Percentiles rank a stretch among this genome's conserved stretches.
phyloP scores from a whole-genome alignment of 1,140 invertebrate species.

The Ostrea denselamellosa region DNA sequence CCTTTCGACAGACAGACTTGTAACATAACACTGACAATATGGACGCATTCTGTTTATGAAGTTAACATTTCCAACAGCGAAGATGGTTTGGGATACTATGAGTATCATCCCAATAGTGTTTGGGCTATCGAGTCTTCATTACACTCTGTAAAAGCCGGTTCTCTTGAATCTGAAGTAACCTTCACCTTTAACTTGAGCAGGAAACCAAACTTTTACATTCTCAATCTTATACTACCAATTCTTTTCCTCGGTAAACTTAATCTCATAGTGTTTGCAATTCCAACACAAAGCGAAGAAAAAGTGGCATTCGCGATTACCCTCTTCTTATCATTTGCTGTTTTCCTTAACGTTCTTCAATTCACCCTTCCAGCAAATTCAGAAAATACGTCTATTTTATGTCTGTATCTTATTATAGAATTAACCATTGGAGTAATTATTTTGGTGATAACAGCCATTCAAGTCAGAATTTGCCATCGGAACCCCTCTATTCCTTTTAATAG shows the following conservation, averaged over 20 bases:
- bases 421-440: conserved; percentile 24
- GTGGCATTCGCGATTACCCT: conserved; percentile 58
- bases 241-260: conserved; percentile 58
- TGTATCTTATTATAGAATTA: conserved; percentile 26
- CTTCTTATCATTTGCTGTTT: conserved; percentile 63
- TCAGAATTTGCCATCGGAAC: conserved; percentile 1
- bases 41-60: conserved; percentile 14
- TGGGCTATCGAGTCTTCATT: conserved; percentile 42
- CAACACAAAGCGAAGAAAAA: conserved; percentile 61
- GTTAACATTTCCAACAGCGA: background rate
- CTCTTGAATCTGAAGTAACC: conserved; percentile 39
- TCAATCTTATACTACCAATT: conserved; percentile 61
- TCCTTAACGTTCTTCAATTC: conserved; percentile 57
- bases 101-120: background rate
- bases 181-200: conserved; percentile 61
- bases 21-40: conserved; percentile 37
- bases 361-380: conserved; percentile 51
- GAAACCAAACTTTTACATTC: conserved; percentile 53
- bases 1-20: conserved; percentile 46
- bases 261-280: conserved; percentile 58
- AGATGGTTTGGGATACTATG: background rate
- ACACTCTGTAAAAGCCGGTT: background rate
- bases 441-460: background rate
- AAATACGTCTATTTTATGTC: background rate
- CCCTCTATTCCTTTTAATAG: background rate